phyloP scores from a whole-genome alignment of 2,888 invertebrate species.

The Latheticus oryzae region DNA sequence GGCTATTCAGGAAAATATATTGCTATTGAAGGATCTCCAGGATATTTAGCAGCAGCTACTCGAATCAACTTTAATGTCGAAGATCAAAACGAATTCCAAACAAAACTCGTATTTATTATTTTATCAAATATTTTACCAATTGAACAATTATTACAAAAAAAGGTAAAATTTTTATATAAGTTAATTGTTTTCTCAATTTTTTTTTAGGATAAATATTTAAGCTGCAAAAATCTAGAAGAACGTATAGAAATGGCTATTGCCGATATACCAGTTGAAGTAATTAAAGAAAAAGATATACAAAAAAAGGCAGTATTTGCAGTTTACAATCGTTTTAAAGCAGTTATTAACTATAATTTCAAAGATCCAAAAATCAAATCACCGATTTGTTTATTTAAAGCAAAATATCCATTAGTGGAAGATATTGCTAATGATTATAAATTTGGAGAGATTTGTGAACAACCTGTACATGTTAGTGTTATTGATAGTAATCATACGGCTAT shows the following conservation, averaged over 20 bases:
- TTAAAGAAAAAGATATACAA: slow-evolving; percentile 3
- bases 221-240: slow-evolving; percentile 5
- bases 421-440: slow-evolving; percentile 13
- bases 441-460: slow-evolving; percentile 4
- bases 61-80: slow-evolving; percentile 64
- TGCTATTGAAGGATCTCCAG: slow-evolving; percentile 86
- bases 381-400: slow-evolving; percentile 7
- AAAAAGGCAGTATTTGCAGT: slow-evolving; percentile 4
- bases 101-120: slow-evolving; percentile 60
- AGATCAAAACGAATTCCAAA: slow-evolving; percentile 69
- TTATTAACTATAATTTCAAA: slow-evolving; percentile 6
- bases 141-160: neutral
- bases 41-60: slow-evolving; percentile 51
- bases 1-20: slow-evolving; percentile 74
- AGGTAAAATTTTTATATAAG: too few relatives aligned
- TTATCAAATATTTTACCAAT: slow-evolving; percentile 10
- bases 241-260: neutral
- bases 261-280: neutral
- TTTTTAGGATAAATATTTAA: neutral
- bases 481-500: slow-evolving; percentile 3
- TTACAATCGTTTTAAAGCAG: slow-evolving; percentile 10
- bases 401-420: slow-evolving; percentile 12
- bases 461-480: neutral
- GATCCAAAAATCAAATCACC: slow-evolving; percentile 6
- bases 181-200: too few relatives aligned